Evolutionary conservation across 2,113 vertebrate genomes (phyloP).

Genomic region (Rattus norvegicus): GRCr8 NC_086032.1:12714501-12715000

Average conservation of each 20-base stretch:
- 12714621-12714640: background rate
- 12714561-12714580: constrained; percentile 11
- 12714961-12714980: background rate
- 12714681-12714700: background rate
- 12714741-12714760: background rate
- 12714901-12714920: background rate
- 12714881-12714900: background rate
- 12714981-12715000: constrained; percentile 12
- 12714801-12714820: background rate
- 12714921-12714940: constrained; percentile 48
- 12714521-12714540: background rate
- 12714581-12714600: background rate
- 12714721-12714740: background rate
- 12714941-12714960: background rate
- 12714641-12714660: constrained; percentile 8
- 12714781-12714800: background rate
- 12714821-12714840: background rate
- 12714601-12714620: background rate
- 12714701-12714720: background rate
- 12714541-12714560: background rate
- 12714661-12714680: background rate
- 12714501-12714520: background rate
- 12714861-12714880: background rate
- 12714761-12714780: background rate
- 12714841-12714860: background rate